Base-by-base conservation (phyloP, 1,140 invertebrate genomes). In the Heliconius hermathena region DNA sequence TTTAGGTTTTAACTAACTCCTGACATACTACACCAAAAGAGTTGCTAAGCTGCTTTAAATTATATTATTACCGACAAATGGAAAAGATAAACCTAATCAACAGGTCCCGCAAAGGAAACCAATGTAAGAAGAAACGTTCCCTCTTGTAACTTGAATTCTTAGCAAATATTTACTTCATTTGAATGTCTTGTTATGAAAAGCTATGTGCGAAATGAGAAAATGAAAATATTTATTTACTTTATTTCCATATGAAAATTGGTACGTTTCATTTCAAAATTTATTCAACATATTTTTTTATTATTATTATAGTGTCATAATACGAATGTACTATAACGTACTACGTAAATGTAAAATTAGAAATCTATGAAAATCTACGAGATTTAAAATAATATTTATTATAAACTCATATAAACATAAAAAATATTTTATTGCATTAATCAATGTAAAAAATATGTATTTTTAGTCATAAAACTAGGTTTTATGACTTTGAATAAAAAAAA, bases 121-220 rank as follows among this genome's bases (percentile, higher is more conserved):
- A 36, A 60, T 60, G 20, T 60, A 60, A 60, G n/a, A 60, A 60
- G 57, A 60, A 60, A 60, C n/a, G 22, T 60, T 60, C 8, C 57
- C n/a, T 60, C 57, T 60, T 60, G 57, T 60, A 60, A 60, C 20
- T n/a, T 60, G 57, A 60, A 60, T 60, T 60, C n/a, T n/a, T 22
- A 60, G 57, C 57, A 60, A 60, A 60, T 60, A 60, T 60, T 60
- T 60, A 26, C 22, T 26, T n/a, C 26, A 60, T 60, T 60, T 60
- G 22, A 60, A 60, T 60, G 8, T 22, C 22, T 60, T 6, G 57
- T 8, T 22, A n/a, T 13, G n/a, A 26, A n/a, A 60, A 60, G 57
- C 26, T 60, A 60, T 26, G 3, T 13, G 41, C 41, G 41, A 46
- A 46, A 46, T 46, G 41, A 46, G 57, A 26, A n/a, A 60, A 60